Evolutionary conservation across 1,140 invertebrate genomes (phyloP).

Genomic region (Microvelia longipes): DNA sequence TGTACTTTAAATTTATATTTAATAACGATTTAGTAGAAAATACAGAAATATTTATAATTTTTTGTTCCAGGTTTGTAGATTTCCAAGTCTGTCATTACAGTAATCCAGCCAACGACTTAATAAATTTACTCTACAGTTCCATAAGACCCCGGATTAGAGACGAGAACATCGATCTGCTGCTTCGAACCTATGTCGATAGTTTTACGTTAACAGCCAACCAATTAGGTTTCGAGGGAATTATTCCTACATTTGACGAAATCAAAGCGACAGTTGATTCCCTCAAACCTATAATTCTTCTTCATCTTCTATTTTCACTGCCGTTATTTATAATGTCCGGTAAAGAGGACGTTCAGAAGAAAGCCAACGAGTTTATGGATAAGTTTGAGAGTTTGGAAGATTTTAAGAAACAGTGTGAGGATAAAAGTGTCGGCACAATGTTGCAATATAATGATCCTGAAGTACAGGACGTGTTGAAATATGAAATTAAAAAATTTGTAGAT

Average conservation of each 20-base stretch:
- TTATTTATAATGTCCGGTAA: not conserved
- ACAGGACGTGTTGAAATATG: not conserved
- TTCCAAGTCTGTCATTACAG: not conserved
- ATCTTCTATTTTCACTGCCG: not conserved
- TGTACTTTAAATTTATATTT: too few relatives aligned
- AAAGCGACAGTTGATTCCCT: not conserved
- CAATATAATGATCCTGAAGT: not conserved
- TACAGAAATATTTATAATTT: not conserved
- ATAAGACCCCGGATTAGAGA: not conserved
- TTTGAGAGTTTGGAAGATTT: not conserved
- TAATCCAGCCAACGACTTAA: not conserved
- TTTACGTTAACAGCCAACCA: not conserved
- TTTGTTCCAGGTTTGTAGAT: not conserved
- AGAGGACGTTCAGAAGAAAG: not conserved
- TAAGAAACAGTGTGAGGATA: not conserved
- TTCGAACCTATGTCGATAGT: not conserved
- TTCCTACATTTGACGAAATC: not conserved
- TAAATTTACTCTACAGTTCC: not conserved
- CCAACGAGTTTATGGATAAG: not conserved
- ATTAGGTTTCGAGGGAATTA: not conserved
- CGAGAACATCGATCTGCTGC: not conserved
- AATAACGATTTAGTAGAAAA: too few relatives aligned
- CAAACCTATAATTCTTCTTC: not conserved
- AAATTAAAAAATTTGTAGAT: not conserved
- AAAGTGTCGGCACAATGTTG: not conserved